Evolutionary conservation across 2,113 vertebrate genomes (phyloP).

Genomic region (Oryzias celebensis): DNA sequence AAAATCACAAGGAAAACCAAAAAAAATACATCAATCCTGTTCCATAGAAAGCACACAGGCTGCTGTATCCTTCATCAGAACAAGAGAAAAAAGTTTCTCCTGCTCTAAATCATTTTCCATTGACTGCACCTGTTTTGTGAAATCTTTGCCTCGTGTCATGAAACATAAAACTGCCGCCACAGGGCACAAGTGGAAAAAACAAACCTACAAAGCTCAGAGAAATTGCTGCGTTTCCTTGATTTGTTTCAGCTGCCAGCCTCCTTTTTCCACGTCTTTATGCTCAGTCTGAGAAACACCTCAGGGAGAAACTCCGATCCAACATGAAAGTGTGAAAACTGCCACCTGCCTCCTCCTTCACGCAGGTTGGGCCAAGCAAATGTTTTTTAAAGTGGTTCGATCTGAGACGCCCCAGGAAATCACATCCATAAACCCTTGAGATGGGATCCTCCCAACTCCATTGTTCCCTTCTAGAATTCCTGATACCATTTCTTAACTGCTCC

Average conservation of each 20-base stretch:
- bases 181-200: too few relatives aligned
- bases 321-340: conserved; percentile 50
- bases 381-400: conserved; percentile 6
- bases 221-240: not conserved
- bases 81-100: too few relatives aligned
- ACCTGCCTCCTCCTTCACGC: conserved; percentile 44
- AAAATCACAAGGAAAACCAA: not conserved
- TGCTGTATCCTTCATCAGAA: too few relatives aligned
- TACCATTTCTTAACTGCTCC: conserved; percentile 9
- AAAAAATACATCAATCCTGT: not conserved
- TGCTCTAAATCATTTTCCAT: too few relatives aligned
- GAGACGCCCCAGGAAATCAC: conserved; percentile 15
- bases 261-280: not conserved
- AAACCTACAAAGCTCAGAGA: not conserved
- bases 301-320: conserved; percentile 24
- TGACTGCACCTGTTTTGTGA: not conserved
- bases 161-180: too few relatives aligned
- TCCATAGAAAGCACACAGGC: too few relatives aligned
- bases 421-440: conserved; percentile 14
- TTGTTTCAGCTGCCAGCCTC: not conserved
- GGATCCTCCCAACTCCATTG: not conserved
- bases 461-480: conserved; percentile 7
- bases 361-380: not conserved
- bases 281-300: conserved; percentile 12
- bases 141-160: not conserved